These are phyloP conservation scores for Pharmacophagus antenor DNA, from an alignment of 2,888 invertebrate genomes.

Conservation along the genomic window DNA sequence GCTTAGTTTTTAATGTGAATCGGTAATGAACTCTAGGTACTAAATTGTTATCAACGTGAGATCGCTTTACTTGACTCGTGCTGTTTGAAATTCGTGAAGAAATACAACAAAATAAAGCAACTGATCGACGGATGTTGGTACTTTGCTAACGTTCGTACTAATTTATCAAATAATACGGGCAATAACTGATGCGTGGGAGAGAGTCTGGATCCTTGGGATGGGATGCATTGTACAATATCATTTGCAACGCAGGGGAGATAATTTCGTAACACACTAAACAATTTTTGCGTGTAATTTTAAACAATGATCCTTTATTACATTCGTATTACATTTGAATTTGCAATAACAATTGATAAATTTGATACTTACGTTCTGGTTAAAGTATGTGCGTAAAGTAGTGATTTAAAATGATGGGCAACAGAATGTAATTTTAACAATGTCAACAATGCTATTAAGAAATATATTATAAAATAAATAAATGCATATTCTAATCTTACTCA, in stretches of 20 bases:
- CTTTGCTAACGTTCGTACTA: conserved; percentile 2
- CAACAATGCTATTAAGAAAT: too few relatives aligned
- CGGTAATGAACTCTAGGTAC: background rate
- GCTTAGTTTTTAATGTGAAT: background rate
- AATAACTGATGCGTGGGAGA: conserved; percentile 5
- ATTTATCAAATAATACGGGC: background rate
- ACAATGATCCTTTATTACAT: too few relatives aligned
- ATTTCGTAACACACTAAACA: background rate
- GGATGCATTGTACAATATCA: background rate
- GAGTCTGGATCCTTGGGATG: background rate
- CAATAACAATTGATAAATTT: too few relatives aligned
- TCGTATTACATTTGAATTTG: too few relatives aligned
- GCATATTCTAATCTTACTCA: too few relatives aligned
- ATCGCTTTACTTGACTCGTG: background rate
- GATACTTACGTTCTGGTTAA: too few relatives aligned
- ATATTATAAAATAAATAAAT: too few relatives aligned
- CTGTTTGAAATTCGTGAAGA: background rate
- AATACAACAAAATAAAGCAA: conserved; percentile 6
- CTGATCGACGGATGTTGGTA: conserved; percentile 10
- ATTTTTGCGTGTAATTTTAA: background rate
- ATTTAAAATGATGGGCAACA: too few relatives aligned
- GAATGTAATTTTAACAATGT: too few relatives aligned
- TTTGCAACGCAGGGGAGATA: background rate
- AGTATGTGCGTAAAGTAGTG: too few relatives aligned
- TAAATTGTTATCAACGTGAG: background rate